Evolutionary conservation across 2,797 vertebrate species (phyloP), one percentile per base, ranked within the genome.

Genomic region (Acrossocheilus wenchowensis): DNA sequence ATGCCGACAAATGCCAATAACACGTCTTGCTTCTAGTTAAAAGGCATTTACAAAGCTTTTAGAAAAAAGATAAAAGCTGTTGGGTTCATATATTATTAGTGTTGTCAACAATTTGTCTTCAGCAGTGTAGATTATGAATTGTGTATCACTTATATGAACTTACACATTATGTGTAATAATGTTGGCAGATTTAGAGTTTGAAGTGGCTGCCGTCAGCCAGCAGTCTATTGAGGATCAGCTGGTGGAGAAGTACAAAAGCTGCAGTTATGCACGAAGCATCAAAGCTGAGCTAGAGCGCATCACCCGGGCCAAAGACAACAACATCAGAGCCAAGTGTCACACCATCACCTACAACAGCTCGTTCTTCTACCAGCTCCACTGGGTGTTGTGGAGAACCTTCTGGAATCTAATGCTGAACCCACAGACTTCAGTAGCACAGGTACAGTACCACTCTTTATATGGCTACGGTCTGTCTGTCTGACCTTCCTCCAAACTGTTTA

Each of bases 381-480:
- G 97, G 97, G 95, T 99, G 84, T 93, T 96, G 1, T 96, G 82
- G 71, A 97, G 98, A 90, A 97, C 96, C 0, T 97, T 98, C 88
- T 96, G 95, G 94, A 98, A 97, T 84, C 92, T 98, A 43, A 50
- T 97, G 87, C 89, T 98, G 81, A 98, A 96, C 89, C 97, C 97
- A 8, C 97, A 99, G 91, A 96, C 96, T 3, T 99, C 97, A 2
- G 89, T 98, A 88, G 96, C 97, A 26, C 97, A 99, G 97, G 98
- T 99, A 43, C 41, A 43, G 41, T 43, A 48, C 41, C 26, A 34
- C 30, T 34, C 64, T 7, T 6, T 26, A 34, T n/a, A 15, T 48
- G 5, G 26, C 5, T 26, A n/a, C 4, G 3, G 7, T 43, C 12
- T 57, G 72, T 83, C 36, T 60, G 19, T 36, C 41, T 78, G 21